Conservation (phyloP, 2,888 invertebrate genomes). For the Hypercompe scribonia region DNA sequence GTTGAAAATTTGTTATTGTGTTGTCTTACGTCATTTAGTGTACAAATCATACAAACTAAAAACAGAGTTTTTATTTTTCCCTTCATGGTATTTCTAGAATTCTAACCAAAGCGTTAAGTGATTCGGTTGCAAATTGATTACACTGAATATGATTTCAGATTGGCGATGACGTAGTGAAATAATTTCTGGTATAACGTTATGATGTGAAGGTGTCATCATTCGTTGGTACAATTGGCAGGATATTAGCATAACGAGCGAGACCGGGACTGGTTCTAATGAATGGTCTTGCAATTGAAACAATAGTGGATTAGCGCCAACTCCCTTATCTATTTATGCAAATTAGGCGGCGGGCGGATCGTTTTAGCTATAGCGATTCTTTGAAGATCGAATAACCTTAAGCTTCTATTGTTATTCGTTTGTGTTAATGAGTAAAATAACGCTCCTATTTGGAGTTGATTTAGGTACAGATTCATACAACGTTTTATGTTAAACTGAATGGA, state of each 20-base stretch:
- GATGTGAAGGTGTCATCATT: slow-evolving; percentile 48
- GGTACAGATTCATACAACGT: background rate
- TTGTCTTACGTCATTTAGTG: slow-evolving; percentile 44
- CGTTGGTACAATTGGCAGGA: slow-evolving; percentile 63
- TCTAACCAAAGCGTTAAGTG: slow-evolving; percentile 36
- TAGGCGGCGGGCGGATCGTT: slow-evolving; percentile 46
- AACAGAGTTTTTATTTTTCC: background rate
- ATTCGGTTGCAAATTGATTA: slow-evolving; percentile 30
- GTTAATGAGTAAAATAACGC: background rate
- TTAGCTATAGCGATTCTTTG: slow-evolving; percentile 39
- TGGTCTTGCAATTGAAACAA: slow-evolving; percentile 81
- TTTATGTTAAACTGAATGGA: background rate
- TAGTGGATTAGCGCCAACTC: slow-evolving; percentile 75
- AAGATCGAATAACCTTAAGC: slow-evolving; percentile 16
- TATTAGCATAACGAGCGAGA: slow-evolving; percentile 78
- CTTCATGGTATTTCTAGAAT: slow-evolving; percentile 24
- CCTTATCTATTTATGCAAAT: slow-evolving; percentile 74
- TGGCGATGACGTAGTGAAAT: slow-evolving; percentile 15
- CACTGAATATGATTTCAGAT: slow-evolving; percentile 23
- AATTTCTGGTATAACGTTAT: slow-evolving; percentile 37
- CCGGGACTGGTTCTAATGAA: slow-evolving; percentile 72
- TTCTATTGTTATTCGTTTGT: background rate
- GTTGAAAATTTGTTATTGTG: slow-evolving; percentile 38
- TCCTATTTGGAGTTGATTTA: background rate
- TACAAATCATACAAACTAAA: slow-evolving; percentile 31